These are phyloP conservation scores for Apistogramma diplotaenia DNA, from an alignment of 2,113 vertebrate species.

Conservation along the genomic window DNA sequence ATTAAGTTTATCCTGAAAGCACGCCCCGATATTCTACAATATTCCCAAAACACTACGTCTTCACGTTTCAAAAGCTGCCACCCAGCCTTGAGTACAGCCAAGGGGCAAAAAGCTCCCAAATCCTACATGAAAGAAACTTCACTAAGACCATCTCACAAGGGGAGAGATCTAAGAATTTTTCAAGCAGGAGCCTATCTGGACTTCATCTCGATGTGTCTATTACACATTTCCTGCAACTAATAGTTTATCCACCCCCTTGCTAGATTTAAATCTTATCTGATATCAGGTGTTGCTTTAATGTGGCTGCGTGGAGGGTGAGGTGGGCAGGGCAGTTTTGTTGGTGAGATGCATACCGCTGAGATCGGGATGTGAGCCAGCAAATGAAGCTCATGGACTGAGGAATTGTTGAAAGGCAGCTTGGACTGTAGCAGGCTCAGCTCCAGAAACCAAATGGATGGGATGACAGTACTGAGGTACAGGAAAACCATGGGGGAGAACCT, in stretches of 20 bases:
- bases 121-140: slow-evolving; percentile 46
- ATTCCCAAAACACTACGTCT: neutral
- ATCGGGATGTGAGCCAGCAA: slow-evolving; percentile 66
- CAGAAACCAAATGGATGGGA: slow-evolving; percentile 79
- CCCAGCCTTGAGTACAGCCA: slow-evolving; percentile 34
- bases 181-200: slow-evolving; percentile 34
- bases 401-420: slow-evolving; percentile 65
- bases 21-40: slow-evolving; percentile 9
- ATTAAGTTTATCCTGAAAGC: slow-evolving; percentile 7
- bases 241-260: slow-evolving; percentile 39
- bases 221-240: slow-evolving; percentile 47
- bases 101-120: slow-evolving; percentile 44
- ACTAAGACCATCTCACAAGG: slow-evolving; percentile 31
- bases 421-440: slow-evolving; percentile 75
- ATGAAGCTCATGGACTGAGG: slow-evolving; percentile 49
- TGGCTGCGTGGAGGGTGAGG: slow-evolving; percentile 9
- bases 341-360: slow-evolving; percentile 59
- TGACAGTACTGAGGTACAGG: slow-evolving; percentile 77
- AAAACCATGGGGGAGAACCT: slow-evolving; percentile 80
- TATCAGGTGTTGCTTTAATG: slow-evolving; percentile 51
- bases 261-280: slow-evolving; percentile 57
- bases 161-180: slow-evolving; percentile 42
- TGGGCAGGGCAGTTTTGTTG: neutral
- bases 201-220: slow-evolving; percentile 46
- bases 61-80: slow-evolving; percentile 20